Conservation (phyloP, 2,113 vertebrate species). For the Dipodomys merriami region DNA sequence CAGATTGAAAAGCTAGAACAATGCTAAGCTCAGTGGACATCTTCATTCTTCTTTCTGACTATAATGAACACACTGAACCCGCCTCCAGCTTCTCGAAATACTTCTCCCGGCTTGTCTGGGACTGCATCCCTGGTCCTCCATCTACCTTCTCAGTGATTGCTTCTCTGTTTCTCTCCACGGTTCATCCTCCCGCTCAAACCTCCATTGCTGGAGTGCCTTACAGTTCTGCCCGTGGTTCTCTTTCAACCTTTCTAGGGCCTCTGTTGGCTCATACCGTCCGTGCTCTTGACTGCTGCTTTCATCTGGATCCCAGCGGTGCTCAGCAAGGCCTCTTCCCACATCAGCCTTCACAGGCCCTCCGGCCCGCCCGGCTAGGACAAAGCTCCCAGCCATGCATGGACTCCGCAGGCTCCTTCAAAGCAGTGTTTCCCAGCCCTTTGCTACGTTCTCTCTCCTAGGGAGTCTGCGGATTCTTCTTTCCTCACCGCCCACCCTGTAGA, state of each 20-base stretch:
- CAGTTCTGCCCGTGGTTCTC: neutral
- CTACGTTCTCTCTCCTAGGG: neutral
- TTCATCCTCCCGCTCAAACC: neutral
- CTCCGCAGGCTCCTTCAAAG: neutral
- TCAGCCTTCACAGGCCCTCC: no score
- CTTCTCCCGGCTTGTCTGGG: neutral
- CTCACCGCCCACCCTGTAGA: neutral
- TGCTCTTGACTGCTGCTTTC: neutral
- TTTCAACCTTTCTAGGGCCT: neutral
- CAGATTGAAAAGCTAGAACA: no score
- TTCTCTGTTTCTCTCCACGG: neutral
- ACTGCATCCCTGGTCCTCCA: neutral
- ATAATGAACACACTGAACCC: neutral
- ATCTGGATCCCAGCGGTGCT: neutral
- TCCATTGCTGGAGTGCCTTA: neutral
- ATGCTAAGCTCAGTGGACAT: no score
- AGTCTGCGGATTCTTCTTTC: neutral
- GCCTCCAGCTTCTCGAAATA: neutral
- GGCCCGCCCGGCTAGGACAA: no score
- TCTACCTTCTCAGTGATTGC: neutral
- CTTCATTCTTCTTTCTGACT: no score
- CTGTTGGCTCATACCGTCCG: neutral
- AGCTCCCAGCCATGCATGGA: no score
- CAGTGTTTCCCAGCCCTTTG: neutral
- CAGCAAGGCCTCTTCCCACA: no score